Evolutionary conservation across 1,140 invertebrate genomes (phyloP), one percentile per base, ranked within the genome.

Genomic region (Pantala flavescens): DNA sequence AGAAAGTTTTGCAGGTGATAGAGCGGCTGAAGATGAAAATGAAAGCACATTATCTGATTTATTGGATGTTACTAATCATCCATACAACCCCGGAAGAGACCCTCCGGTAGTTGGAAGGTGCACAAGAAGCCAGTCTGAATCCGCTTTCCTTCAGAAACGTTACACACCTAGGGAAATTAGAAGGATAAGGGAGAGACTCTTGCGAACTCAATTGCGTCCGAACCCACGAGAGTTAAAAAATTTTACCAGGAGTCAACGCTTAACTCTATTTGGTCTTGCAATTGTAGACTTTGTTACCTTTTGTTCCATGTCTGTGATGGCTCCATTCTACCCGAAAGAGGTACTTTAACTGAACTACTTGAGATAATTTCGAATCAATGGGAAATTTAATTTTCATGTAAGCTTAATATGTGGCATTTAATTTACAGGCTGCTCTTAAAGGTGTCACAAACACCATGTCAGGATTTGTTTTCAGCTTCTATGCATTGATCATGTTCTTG

Each of bases 221-320:
- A 81, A 85, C 76, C 83, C 86, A 16, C 81, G 84, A 16, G 83
- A 84, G 3, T 81, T 89, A 36, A 82, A 82, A 24, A 80, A 83
- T 71, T 84, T 88, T 36, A 82, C 83, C 7, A 79, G 81, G n/a
- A 81, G 82, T 19, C 88, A 90, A 79, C 84, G 85, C 70, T 77
- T 89, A 23, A 86, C 87, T 0, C 81, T 90, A 49, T 81, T 82
- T 3, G 87, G 87, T 24, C 79, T 90, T 21, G 86, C 86, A 0
- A 78, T 88, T 0, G 88, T 89, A 36, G 88, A 91, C 80, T 91
- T 92, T 80, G 87, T 89, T 79, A 88, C 88, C 78, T 91, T 88
- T 80, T 90, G 90, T 76, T 89, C 89, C 11, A 91, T 92, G 89
- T 90, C 89, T 23, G 88, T 92, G 70, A 89, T 92, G 85, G 90